Conservation (phyloP, 2,113 vertebrate species). For the Plecotus auritus region DNA sequence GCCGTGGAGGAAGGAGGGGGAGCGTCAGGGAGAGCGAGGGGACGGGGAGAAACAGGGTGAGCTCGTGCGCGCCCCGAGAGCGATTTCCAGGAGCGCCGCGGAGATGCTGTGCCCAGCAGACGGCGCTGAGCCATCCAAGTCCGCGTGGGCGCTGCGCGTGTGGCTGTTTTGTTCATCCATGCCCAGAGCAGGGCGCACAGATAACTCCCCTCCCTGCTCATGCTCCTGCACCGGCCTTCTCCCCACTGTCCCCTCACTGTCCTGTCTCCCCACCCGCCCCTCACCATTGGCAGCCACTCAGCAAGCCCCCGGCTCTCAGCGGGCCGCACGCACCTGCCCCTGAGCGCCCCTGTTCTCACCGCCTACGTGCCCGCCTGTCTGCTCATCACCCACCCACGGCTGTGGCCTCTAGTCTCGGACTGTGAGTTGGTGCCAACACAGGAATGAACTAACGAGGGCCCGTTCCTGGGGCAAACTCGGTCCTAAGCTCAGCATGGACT, state of each 20-base stretch:
- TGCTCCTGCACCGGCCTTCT: background rate
- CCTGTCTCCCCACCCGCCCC: fast-evolving
- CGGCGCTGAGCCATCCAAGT: no score
- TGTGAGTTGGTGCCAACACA: background rate
- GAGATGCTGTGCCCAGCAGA: fast-evolving
- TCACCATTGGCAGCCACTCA: background rate
- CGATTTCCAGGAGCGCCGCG: background rate
- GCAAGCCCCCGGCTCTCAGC: background rate
- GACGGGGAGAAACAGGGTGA: background rate
- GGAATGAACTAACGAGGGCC: fast-evolving
- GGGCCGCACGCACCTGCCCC: fast-evolving
- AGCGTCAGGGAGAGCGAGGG: fast-evolving
- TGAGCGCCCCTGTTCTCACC: background rate
- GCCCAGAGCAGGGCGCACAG: no score
- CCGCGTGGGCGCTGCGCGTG: fast-evolving
- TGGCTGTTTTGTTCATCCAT: no score
- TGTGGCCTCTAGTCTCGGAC: fast-evolving
- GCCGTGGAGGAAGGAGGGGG: fast-evolving
- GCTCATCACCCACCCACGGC: background rate
- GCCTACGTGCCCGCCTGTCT: background rate
- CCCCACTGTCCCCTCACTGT: fast-evolving
- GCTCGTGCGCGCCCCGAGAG: fast-evolving
- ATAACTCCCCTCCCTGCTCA: fast-evolving
- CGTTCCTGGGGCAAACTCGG: fast-evolving
- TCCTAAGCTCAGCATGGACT: fast-evolving